Evolutionary conservation across 53 echinoderm and acorn worm genomes (phyloP), one percentile per base, ranked within the genome.

Genomic region (Arbacia lixula): DNA sequence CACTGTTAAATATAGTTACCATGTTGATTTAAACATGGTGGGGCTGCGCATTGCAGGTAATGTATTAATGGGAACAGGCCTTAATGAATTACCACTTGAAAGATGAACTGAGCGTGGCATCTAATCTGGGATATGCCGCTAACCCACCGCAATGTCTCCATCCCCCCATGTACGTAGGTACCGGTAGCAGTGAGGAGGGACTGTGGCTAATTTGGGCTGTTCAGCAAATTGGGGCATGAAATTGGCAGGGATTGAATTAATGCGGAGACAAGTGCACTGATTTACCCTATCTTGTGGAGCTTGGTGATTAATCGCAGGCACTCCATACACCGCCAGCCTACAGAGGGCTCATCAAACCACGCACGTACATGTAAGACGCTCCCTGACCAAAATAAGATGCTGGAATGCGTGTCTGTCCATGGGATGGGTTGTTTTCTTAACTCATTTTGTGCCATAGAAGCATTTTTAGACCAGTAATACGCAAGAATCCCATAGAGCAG

Each of bases 171-270:
- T n/a, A n/a, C n/a, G n/a, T n/a, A n/a, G n/a, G n/a, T n/a, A n/a
- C n/a, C n/a, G n/a, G n/a, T 38, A 39, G 9, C 12, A 22, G 66
- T 16, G 3, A 10, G 39, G 4, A 3, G 62, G 12, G 42, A 42
- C 5, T 4, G 66, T 40, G 69, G 21, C 26, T 42, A 22, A 43
- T 69, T 69, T 27, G 14, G 42, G 24, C 26, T 17, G 46, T 28
- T 46, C 69, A 4, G 17, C 42, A 69, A 69, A 69, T 69, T 69
- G 69, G 69, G 69, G 69, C 69, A 69, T 42, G 69, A 69, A 69
- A 69, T 69, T 43, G 69, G 29, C 26, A 41, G 43, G 69, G 69
- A 69, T 69, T 69, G 29, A 69, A 69, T 69, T 69, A 69, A 69
- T 69, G 43, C 28, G 41, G 26, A 22, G 69, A 69, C 69, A 69